Percentiles rank a stretch among this genome's conserved stretches.
Evolutionary conservation across 2,113 vertebrate genomes (phyloP).

Genomic region (Crotalus viridis): DNA sequence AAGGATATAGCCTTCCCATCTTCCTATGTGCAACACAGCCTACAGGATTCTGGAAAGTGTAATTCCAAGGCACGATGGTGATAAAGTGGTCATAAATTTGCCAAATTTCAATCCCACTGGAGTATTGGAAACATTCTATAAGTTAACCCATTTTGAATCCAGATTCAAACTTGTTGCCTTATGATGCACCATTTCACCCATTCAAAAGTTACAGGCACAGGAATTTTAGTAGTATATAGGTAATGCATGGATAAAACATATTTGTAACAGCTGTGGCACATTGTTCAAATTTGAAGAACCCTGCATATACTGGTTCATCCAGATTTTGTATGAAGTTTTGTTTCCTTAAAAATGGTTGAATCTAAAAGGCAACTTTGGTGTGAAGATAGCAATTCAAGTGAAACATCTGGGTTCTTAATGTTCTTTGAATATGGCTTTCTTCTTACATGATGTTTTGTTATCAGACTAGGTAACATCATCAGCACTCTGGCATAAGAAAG

Average conservation of each 20-base stretch:
- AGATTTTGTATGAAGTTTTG: not conserved
- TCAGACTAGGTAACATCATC: not conserved
- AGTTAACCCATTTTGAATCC: too few species aligned
- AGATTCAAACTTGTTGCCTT: too few species aligned
- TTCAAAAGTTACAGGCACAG: too few species aligned
- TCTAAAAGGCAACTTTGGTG: not conserved
- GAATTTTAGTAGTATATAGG: too few species aligned
- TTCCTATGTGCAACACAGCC: too few species aligned
- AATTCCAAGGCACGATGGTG: too few species aligned
- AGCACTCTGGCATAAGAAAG: not conserved
- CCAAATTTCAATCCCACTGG: too few species aligned
- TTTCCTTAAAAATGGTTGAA: not conserved
- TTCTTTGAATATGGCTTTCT: not conserved
- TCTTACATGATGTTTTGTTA: not conserved
- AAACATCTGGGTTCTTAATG: not conserved
- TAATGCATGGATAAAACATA: not conserved
- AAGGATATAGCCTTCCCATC: too few species aligned
- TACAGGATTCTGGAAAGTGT: too few species aligned
- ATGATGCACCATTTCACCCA: too few species aligned
- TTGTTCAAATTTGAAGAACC: not conserved
- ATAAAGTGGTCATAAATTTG: too few species aligned
- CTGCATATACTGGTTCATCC: not conserved
- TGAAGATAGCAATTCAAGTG: not conserved
- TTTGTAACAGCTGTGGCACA: not conserved
- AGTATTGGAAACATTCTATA: too few species aligned